phyloP scores from a whole-genome alignment of 2,797 vertebrate species.

The Enteromius fasciolatus region DNA sequence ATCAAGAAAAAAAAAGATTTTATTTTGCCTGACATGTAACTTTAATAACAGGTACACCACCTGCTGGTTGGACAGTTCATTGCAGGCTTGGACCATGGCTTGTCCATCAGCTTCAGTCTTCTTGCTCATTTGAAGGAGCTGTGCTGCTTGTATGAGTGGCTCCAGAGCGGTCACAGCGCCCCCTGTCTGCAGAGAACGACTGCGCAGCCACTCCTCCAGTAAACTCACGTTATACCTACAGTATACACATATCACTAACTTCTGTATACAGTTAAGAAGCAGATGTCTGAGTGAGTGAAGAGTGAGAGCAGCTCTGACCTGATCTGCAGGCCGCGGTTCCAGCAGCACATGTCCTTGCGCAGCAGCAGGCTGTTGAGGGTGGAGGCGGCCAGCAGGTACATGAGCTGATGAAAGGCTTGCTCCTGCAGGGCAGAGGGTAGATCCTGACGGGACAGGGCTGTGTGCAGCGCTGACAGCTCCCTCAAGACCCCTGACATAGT shows the following conservation, averaged over 20 bases:
- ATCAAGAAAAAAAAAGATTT: neutral
- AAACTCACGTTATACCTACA: conserved; percentile 80
- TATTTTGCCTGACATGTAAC: neutral
- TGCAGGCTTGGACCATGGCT: conserved; percentile 79
- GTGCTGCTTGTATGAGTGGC: conserved; percentile 82
- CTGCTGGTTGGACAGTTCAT: conserved; percentile 78
- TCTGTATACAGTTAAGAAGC: neutral
- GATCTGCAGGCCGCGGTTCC: conserved; percentile 81
- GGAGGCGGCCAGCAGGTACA: conserved; percentile 72
- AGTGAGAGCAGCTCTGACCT: conserved; percentile 66
- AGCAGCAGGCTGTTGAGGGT: conserved; percentile 82
- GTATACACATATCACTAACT: neutral
- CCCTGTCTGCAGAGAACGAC: conserved; percentile 73
- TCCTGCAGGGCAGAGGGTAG: conserved; percentile 67
- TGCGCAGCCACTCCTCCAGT: conserved; percentile 83
- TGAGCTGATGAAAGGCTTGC: conserved; percentile 79
- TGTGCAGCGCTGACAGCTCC: conserved; percentile 71
- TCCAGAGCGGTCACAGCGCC: conserved; percentile 73
- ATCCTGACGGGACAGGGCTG: conserved; percentile 67
- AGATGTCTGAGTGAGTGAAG: neutral
- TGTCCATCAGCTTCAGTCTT: conserved; percentile 73
- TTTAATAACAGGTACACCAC: conserved; percentile 58
- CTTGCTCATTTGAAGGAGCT: conserved; percentile 84
- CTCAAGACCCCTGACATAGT: conserved; percentile 75
- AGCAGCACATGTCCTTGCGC: conserved; percentile 81